phyloP scores from a whole-genome alignment of 2,113 vertebrate species.

The Prochilodus magdalenae region DNA sequence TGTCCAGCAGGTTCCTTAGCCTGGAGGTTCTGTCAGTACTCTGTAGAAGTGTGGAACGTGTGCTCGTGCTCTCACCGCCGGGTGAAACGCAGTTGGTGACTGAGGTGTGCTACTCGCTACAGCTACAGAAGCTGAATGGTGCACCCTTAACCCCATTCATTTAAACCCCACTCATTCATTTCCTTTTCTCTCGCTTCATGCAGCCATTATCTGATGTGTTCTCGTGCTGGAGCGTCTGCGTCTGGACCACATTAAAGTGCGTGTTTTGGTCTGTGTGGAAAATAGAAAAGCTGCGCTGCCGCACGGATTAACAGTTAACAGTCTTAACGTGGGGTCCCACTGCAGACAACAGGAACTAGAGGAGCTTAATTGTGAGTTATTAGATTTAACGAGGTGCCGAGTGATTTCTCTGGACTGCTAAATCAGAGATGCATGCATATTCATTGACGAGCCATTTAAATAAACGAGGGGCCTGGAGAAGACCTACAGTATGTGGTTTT shows the following conservation, averaged over 20 bases:
- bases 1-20: no score
- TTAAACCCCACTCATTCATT: conserved; percentile 5
- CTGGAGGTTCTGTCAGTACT: not conserved
- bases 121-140: not conserved
- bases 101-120: not conserved
- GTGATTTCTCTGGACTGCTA: not conserved
- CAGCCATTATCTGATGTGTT: conserved; percentile 2
- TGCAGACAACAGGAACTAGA: not conserved
- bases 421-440: not conserved
- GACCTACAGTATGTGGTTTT: not conserved
- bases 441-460: not conserved
- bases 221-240: not conserved
- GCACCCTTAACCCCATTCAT: not conserved
- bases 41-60: not conserved
- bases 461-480: not conserved
- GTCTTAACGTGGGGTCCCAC: not conserved
- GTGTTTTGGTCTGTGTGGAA: not conserved
- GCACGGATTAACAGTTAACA: not conserved
- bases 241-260: conserved; percentile 8
- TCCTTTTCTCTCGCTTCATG: not conserved
- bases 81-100: not conserved
- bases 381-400: not conserved
- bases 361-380: not conserved
- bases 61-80: no score
- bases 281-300: not conserved